A percentile compares a stretch with the other conserved stretches of the same genome.
Conservation (phyloP, 1,140 invertebrate genomes). For the Oedothorax gibbosus region DNA sequence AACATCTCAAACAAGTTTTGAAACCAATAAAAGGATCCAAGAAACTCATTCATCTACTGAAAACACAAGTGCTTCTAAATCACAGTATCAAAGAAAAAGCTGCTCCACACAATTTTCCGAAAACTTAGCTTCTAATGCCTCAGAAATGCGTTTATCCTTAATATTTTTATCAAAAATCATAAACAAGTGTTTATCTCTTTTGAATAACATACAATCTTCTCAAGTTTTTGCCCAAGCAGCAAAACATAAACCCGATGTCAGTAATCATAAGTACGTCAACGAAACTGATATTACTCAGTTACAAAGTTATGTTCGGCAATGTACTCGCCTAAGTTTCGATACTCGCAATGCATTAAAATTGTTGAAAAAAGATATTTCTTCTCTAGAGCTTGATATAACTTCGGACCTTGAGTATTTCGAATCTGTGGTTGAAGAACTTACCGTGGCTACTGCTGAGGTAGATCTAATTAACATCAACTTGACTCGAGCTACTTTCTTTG, state of each 20-base stretch:
- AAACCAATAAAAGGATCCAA: no score
- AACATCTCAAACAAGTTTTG: no score
- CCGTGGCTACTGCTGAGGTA: slow-evolving; percentile 11
- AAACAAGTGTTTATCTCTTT: slow-evolving; percentile 16
- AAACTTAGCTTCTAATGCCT: not conserved
- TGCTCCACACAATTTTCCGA: no score
- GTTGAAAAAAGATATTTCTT: not conserved
- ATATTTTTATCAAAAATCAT: slow-evolving; percentile 19
- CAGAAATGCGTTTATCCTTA: slow-evolving; percentile 40
- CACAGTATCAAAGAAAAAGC: no score
- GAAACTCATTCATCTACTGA: no score
- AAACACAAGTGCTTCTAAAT: no score
- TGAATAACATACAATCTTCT: slow-evolving; percentile 27
- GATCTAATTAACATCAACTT: slow-evolving; percentile 7
- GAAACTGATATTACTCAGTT: slow-evolving; percentile 28
- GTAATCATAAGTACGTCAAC: not conserved
- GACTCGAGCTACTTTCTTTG: slow-evolving; percentile 28
- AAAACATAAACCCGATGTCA: not conserved
- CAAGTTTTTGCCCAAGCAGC: not conserved
- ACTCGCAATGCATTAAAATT: slow-evolving; percentile 8
- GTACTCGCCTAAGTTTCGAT: slow-evolving; percentile 40
- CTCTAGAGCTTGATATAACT: not conserved
- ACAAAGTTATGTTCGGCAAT: slow-evolving; percentile 4
- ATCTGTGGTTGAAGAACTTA: not conserved
- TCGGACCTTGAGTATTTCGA: not conserved